Evolutionary conservation across 2,797 vertebrate species (phyloP).

Genomic region (Xenops minutus): DNA sequence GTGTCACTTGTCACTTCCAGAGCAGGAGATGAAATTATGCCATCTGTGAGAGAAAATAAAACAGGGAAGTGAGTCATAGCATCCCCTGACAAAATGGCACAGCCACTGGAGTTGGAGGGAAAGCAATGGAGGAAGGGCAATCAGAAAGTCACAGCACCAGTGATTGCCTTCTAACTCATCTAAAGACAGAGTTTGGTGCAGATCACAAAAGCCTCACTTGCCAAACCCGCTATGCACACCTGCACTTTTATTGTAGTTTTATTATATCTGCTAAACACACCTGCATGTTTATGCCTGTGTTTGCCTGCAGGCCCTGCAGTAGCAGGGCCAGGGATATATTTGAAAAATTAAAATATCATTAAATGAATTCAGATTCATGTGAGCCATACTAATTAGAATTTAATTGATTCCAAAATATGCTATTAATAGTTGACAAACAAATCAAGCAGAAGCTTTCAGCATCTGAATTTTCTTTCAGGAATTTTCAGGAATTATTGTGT

Average conservation of each 20-base stretch:
- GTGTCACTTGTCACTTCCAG: constrained; percentile 58
- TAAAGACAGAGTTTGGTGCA: background rate
- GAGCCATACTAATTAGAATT: constrained; percentile 34
- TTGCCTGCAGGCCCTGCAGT: constrained; percentile 14
- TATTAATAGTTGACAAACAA: background rate
- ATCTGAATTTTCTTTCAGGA: background rate
- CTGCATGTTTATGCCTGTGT: constrained; percentile 37
- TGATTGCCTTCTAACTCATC: constrained; percentile 47
- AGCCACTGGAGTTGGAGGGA: constrained; percentile 38
- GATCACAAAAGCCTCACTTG: background rate
- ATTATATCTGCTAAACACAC: constrained; percentile 52
- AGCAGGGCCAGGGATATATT: constrained; percentile 5
- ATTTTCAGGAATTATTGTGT: background rate
- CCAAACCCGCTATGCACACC: constrained; percentile 56
- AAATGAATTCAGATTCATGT: background rate
- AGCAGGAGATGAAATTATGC: constrained; percentile 50
- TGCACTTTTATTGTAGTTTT: constrained; percentile 34
- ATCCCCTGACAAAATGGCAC: constrained; percentile 27
- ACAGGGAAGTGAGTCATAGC: constrained; percentile 55
- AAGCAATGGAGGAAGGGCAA: constrained; percentile 40
- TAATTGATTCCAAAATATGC: background rate
- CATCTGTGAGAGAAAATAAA: constrained; percentile 64
- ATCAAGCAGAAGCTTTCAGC: background rate
- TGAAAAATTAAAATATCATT: constrained; percentile 29
- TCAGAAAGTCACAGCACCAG: constrained; percentile 22